phyloP scores from a whole-genome alignment of 2,113 vertebrate genomes.

The Cromileptes altivelis region DNA sequence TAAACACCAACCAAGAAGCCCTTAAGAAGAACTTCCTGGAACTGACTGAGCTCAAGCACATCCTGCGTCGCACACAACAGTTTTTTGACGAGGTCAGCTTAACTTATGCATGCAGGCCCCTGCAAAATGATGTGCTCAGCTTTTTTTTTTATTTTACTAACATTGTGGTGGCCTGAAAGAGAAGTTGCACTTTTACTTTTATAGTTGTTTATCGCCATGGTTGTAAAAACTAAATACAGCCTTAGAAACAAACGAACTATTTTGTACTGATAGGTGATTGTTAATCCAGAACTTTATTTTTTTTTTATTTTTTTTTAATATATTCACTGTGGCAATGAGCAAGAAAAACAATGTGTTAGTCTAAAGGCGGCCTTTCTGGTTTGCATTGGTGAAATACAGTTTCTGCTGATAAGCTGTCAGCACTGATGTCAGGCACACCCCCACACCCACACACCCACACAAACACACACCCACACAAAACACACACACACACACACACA shows the following conservation, averaged over 20 bases:
- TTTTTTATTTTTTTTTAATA: background rate
- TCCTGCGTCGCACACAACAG: slow-evolving; percentile 97
- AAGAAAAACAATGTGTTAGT: background rate
- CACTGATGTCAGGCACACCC: background rate
- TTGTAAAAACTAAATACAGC: background rate
- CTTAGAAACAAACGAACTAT: background rate
- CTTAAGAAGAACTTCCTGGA: slow-evolving; percentile 99
- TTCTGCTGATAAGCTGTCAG: slow-evolving; percentile 1
- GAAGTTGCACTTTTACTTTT: background rate
- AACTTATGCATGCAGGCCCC: background rate
- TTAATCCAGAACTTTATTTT: background rate
- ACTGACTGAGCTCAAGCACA: slow-evolving; percentile 97
- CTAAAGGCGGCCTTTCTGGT: background rate
- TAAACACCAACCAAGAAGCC: slow-evolving; percentile 99
- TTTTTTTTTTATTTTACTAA: background rate
- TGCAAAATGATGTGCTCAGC: background rate
- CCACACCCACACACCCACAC: background rate
- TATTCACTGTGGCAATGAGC: background rate
- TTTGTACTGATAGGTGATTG: background rate
- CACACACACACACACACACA: background rate
- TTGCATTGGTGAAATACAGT: background rate
- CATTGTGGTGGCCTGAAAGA: background rate
- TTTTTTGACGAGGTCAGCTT: slow-evolving; percentile 98
- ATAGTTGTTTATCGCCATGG: background rate
- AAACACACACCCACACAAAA: no score